Conservation (phyloP, 2,888 invertebrate genomes). For the Gryllus longicercus region DNA sequence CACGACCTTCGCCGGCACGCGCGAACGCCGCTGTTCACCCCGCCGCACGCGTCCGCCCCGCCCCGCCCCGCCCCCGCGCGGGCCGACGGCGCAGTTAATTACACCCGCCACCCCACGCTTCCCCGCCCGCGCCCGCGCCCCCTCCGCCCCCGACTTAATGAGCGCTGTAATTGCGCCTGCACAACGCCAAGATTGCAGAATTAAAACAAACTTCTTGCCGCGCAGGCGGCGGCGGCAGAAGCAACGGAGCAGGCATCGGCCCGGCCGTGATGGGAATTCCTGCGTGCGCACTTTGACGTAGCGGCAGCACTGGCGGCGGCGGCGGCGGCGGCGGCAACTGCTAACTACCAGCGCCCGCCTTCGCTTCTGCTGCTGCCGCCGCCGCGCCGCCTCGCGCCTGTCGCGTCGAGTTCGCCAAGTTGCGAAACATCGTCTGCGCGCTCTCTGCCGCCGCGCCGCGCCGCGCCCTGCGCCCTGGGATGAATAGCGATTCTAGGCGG, state of each 20-base stretch:
- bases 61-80: not conserved
- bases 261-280: slow-evolving; percentile 9
- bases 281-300: slow-evolving; percentile 17
- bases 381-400: slow-evolving; percentile 4
- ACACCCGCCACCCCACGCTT: not conserved
- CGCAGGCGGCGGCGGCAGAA: not conserved
- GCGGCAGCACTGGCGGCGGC: slow-evolving; percentile 4
- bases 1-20: too few species aligned
- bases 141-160: not conserved
- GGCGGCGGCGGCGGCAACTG: not conserved
- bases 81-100: slow-evolving; percentile 1
- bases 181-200: slow-evolving; percentile 10
- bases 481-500: too few species aligned
- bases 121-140: not conserved
- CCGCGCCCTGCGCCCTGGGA: not conserved
- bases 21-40: too few species aligned
- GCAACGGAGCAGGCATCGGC: not conserved
- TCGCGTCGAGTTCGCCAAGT: slow-evolving; percentile 10
- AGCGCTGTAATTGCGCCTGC: slow-evolving; percentile 17
- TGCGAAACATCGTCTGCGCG: slow-evolving; percentile 11
- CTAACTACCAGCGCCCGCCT: not conserved
- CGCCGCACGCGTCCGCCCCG: not conserved
- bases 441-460: not conserved
- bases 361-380: not conserved
- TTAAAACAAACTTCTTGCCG: slow-evolving; percentile 10